These are phyloP conservation scores for Ursus arctos DNA, from an alignment of 2,113 vertebrate genomes.

Conservation along the genomic window DNA sequence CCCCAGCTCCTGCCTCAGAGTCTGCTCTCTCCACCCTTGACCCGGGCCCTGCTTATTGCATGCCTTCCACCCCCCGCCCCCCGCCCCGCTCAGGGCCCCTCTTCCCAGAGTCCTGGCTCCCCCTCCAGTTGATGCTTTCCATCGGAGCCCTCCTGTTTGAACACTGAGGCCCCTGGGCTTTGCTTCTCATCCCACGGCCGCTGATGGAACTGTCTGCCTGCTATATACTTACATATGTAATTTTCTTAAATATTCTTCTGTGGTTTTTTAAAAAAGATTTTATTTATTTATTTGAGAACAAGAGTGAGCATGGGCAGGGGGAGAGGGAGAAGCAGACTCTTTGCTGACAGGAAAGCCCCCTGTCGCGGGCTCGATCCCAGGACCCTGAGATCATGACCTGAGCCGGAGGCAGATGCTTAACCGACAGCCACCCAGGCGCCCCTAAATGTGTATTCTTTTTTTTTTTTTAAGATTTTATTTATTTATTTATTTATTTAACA, in stretches of 20 bases:
- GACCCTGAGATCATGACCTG: no score
- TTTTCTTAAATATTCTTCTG: background rate
- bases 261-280: no score
- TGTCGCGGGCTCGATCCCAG: no score
- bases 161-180: background rate
- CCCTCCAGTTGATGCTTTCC: background rate
- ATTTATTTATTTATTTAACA: background rate
- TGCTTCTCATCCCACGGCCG: background rate
- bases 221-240: background rate
- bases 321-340: no score
- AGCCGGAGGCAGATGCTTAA: no score
- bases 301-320: no score
- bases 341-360: no score
- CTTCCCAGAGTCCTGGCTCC: background rate
- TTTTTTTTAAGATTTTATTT: background rate
- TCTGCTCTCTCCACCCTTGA: background rate
- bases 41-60: background rate
- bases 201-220: background rate
- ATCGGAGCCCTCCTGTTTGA: background rate
- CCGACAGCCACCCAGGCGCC: no score
- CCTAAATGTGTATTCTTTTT: no score
- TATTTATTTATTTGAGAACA: no score
- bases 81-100: rapidly evolving
- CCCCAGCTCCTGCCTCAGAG: background rate
- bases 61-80: no score